phyloP scores from a whole-genome alignment of 2,113 vertebrate species.

The Herpetotheres cachinnans region DNA sequence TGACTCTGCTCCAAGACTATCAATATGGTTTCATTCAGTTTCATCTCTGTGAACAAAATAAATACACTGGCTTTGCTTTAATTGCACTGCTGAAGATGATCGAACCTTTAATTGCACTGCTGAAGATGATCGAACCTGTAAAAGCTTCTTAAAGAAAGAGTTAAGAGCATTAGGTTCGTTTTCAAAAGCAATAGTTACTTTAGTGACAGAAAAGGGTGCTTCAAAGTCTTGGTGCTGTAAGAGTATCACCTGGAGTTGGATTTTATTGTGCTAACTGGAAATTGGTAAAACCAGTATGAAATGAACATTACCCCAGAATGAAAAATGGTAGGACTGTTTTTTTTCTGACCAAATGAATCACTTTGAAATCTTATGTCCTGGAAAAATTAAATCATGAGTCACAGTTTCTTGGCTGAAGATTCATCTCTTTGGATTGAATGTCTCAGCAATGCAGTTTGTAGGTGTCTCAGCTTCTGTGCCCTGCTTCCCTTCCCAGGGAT shows the following conservation, averaged over 20 bases:
- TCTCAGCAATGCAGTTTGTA: slow-evolving; percentile 31
- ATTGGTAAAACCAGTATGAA: background rate
- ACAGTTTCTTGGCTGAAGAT: slow-evolving; percentile 50
- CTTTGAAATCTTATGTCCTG: slow-evolving; percentile 13
- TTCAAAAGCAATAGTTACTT: background rate
- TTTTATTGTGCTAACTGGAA: background rate
- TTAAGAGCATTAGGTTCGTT: background rate
- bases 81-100: background rate
- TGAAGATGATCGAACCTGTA: background rate
- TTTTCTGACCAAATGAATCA: slow-evolving; percentile 42
- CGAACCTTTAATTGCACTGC: background rate
- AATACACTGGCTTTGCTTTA: background rate
- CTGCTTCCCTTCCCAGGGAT: background rate
- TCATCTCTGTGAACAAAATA: slow-evolving; percentile 11
- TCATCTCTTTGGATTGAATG: background rate
- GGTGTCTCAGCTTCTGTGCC: background rate
- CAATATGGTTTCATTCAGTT: slow-evolving; percentile 31
- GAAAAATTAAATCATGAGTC: slow-evolving; percentile 39
- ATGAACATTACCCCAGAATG: background rate
- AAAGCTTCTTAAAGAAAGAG: background rate
- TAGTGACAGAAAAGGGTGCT: background rate
- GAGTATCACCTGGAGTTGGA: background rate
- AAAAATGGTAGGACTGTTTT: background rate
- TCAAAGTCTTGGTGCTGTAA: background rate
- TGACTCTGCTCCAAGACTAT: slow-evolving; percentile 14